Conservation (phyloP, 2,113 vertebrate species). For the Shinisaurus crocodilurus region DNA sequence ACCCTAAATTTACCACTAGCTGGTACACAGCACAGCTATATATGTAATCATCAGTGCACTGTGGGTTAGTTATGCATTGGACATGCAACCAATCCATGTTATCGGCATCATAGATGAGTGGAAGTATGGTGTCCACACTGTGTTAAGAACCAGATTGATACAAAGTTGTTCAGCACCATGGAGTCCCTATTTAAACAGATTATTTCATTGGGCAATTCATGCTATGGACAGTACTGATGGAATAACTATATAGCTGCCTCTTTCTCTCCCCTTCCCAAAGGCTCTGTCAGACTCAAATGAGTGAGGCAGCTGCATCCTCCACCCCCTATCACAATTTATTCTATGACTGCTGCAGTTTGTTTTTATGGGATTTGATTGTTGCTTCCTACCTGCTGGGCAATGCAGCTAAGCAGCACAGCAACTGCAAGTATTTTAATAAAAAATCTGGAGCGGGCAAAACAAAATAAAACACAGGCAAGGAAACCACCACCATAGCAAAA, state of each 20-base stretch:
- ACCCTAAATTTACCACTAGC: no score
- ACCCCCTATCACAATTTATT: background rate
- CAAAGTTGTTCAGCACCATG: background rate
- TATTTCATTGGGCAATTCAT: background rate
- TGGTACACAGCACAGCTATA: no score
- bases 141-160: background rate
- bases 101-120: background rate
- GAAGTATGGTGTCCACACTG: background rate
- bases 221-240: background rate
- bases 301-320: background rate
- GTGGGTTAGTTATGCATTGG: background rate
- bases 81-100: background rate
- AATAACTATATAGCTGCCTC: background rate
- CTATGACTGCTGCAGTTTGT: background rate
- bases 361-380: background rate
- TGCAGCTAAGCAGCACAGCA: background rate
- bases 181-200: background rate
- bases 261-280: background rate
- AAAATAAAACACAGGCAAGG: background rate
- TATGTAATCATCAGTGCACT: background rate
- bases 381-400: background rate
- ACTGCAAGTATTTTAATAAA: background rate
- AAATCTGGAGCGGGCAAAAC: background rate
- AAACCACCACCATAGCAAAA: background rate
- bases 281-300: background rate